Conservation (phyloP, 2,797 vertebrate genomes). For the Pseudocheirus occidentalis region DNA sequence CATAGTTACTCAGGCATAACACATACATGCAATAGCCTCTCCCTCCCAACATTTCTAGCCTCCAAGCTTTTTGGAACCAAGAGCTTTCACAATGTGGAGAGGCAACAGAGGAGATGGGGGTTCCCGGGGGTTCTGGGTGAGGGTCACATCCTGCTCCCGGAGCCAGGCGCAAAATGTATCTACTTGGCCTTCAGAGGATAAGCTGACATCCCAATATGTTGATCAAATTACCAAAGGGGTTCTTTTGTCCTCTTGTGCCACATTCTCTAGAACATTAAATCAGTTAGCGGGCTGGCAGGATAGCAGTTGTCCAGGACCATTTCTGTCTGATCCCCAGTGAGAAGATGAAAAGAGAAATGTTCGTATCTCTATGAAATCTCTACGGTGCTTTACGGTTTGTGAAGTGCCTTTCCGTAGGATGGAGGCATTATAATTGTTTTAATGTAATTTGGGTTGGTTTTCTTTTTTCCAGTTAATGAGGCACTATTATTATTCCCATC, state of each 20-base stretch:
- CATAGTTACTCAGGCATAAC: neutral
- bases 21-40: neutral
- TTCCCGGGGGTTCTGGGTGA: neutral
- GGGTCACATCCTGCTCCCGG: no score
- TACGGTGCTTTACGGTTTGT: neutral
- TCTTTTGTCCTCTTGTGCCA: neutral
- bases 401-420: neutral
- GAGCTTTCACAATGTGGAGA: neutral
- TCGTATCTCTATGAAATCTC: neutral
- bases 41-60: neutral
- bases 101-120: neutral
- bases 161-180: neutral
- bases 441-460: neutral
- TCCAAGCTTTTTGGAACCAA: no score
- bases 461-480: neutral
- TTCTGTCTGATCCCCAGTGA: neutral
- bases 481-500: neutral
- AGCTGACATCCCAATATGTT: neutral
- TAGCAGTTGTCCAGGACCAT: neutral
- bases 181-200: neutral
- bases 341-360: neutral
- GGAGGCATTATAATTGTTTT: neutral
- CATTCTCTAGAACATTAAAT: neutral
- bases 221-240: neutral
- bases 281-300: neutral